Conservation (phyloP, 2,888 invertebrate genomes). For the Bombylius major region DNA sequence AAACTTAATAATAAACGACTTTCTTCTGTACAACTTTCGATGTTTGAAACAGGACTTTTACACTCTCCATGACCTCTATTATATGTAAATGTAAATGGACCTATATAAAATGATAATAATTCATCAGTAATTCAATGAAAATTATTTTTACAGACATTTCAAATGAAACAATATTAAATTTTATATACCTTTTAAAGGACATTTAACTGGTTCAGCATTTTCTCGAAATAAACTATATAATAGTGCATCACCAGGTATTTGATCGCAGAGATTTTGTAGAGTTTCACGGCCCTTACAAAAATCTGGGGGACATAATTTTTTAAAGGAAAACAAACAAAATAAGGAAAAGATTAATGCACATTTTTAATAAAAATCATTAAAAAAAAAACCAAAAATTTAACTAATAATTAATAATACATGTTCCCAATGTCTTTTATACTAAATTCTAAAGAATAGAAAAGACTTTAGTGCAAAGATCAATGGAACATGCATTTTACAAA, state of each 20-base stretch:
- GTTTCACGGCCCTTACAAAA: constrained; percentile 46
- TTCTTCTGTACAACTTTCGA: constrained; percentile 89
- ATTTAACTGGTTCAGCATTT: constrained; percentile 75
- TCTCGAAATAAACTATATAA: constrained; percentile 83
- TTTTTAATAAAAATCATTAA: constrained; percentile 9
- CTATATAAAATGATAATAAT: constrained; percentile 39
- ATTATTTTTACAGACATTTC: neutral
- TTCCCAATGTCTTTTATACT: too few relatives aligned
- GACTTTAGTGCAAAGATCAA: neutral
- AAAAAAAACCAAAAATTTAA: constrained; percentile 6
- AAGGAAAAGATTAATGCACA: constrained; percentile 23
- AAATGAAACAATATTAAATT: neutral
- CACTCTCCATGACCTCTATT: constrained; percentile 86
- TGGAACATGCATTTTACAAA: neutral
- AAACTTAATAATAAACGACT: constrained; percentile 80
- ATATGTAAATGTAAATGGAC: constrained; percentile 87
- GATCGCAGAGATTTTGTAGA: constrained; percentile 67
- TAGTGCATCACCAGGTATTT: constrained; percentile 79
- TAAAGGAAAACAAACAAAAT: constrained; percentile 3
- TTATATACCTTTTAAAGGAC: constrained; percentile 50
- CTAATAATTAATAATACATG: neutral
- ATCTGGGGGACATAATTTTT: constrained; percentile 37
- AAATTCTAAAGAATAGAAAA: neutral
- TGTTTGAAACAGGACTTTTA: constrained; percentile 75
- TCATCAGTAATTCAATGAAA: neutral